Percentiles rank a stretch among this genome's conserved stretches.
Conservation (phyloP, 2,797 vertebrate genomes). For the Champsocephalus esox region DNA sequence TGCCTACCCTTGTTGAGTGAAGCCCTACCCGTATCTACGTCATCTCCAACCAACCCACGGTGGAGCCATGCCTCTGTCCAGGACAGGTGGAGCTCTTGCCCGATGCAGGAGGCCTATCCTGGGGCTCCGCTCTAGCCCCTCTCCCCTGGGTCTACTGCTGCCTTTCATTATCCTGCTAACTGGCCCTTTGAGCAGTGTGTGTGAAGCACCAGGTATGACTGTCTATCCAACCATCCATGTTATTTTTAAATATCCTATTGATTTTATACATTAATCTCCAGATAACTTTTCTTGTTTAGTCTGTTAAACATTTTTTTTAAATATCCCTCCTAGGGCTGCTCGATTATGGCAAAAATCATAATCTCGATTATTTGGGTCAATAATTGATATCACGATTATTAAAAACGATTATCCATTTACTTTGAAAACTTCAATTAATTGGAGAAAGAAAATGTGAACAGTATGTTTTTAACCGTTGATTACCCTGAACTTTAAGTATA, state of each 20-base stretch:
- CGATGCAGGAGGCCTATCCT: slow-evolving; percentile 56
- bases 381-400: too few relatives aligned
- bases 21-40: slow-evolving; percentile 45
- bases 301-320: too few relatives aligned
- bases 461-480: too few relatives aligned
- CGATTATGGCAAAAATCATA: too few relatives aligned
- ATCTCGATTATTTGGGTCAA: too few relatives aligned
- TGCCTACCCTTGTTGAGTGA: slow-evolving; percentile 78
- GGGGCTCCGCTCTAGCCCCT: slow-evolving; percentile 58
- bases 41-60: slow-evolving; percentile 49
- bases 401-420: too few relatives aligned
- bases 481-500: too few relatives aligned
- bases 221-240: slow-evolving; percentile 2
- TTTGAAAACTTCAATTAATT: too few relatives aligned
- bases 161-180: slow-evolving; percentile 72
- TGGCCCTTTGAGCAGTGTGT: slow-evolving; percentile 66
- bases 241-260: background rate
- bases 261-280: too few relatives aligned
- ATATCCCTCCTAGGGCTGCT: too few relatives aligned
- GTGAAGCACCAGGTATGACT: slow-evolving; percentile 78
- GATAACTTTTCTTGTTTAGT: too few relatives aligned
- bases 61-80: slow-evolving; percentile 73
- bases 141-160: slow-evolving; percentile 65
- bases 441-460: too few relatives aligned
- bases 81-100: slow-evolving; percentile 53